Evolutionary conservation across 1,140 invertebrate genomes (phyloP), one percentile per base, ranked within the genome.

Genomic region (Neodiprion lecontei): DNA sequence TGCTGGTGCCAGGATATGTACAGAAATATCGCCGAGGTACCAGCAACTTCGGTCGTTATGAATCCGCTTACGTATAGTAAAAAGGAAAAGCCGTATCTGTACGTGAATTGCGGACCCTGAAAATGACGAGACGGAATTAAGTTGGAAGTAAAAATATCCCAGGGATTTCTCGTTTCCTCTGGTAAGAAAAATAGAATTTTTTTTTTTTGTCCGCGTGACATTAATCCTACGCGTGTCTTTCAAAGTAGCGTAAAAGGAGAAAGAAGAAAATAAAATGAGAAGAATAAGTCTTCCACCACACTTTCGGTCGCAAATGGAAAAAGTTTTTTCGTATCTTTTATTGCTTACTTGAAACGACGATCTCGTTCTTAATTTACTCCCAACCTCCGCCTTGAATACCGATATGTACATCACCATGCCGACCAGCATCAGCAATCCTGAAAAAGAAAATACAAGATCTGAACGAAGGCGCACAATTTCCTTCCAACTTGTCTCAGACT

Each of bases 331-430:
- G 53, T 8, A 61, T 48, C 12, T 72, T 67, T 48, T 48, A 17
- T 9, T 17, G 75, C 78, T 82, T 72, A 87, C 86, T 81, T 88
- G 86, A 81, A 88, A 88, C 3, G 86, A 86, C 1, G 95, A 96
- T 79, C 93, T 91, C 21, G 95, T 93, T 72, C 95, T 90, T 48
- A 97, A 87, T 86, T 97, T 97, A 74, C 93, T 93, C 5, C 95
- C 95, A 14, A 97, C 92, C 91, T 97, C 96, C 0, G 95, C 92
- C 88, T 97, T 97, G 82, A 97, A 95, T 71, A 96, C 93, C 11
- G 96, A 96, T 89, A 97, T 96, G 91, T 97, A 97, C 90, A 97
- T 95, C 77, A 97, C 95, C 82, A 97, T 91, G 23, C 95, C 96
- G 72, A 95, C 94, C 72, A 97, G 91, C 93, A 97, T 96, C 72